These are phyloP conservation scores for Pycnomerus fuliginosus DNA, from an alignment of 2,888 invertebrate genomes.

Conservation along the genomic window DNA sequence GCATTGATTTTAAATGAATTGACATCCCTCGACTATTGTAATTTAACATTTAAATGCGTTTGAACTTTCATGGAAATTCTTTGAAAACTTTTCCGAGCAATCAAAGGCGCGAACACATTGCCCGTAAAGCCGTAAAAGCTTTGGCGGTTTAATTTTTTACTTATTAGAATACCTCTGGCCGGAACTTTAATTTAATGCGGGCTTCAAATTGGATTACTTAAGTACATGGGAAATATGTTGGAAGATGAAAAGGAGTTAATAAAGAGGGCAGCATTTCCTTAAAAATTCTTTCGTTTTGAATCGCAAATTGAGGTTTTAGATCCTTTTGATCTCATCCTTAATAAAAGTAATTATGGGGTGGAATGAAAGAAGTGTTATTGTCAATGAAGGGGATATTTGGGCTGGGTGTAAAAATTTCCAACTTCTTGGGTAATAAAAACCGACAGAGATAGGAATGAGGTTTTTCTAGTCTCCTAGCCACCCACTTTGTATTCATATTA, in stretches of 20 bases:
- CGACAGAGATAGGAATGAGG: no score
- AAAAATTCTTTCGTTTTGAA: no score
- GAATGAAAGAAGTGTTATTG: no score
- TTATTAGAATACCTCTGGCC: slow-evolving; percentile 9
- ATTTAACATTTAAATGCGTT: slow-evolving; percentile 18
- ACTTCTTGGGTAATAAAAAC: no score
- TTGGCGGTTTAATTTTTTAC: slow-evolving; percentile 8
- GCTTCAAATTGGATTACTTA: slow-evolving; percentile 17
- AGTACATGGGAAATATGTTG: slow-evolving; percentile 10
- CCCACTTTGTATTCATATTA: no score
- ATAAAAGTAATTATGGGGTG: slow-evolving; percentile 9
- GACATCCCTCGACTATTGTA: slow-evolving; percentile 12
- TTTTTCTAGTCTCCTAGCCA: no score
- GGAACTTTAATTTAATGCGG: slow-evolving; percentile 3
- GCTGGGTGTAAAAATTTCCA: no score
- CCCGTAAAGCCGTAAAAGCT: slow-evolving; percentile 12
- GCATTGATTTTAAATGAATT: slow-evolving; percentile 12
- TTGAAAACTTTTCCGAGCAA: slow-evolving; percentile 14
- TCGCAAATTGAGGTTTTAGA: slow-evolving; percentile 14
- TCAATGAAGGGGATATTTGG: no score
- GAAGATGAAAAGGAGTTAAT: slow-evolving; percentile 11
- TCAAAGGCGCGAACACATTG: slow-evolving; percentile 12
- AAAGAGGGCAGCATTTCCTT: slow-evolving; percentile 5
- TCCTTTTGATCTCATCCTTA: slow-evolving; percentile 11
- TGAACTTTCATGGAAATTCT: slow-evolving; percentile 17